These are phyloP conservation scores for Prionailurus bengalensis DNA, from an alignment of 2,113 vertebrate species.

Conservation along the genomic window DNA sequence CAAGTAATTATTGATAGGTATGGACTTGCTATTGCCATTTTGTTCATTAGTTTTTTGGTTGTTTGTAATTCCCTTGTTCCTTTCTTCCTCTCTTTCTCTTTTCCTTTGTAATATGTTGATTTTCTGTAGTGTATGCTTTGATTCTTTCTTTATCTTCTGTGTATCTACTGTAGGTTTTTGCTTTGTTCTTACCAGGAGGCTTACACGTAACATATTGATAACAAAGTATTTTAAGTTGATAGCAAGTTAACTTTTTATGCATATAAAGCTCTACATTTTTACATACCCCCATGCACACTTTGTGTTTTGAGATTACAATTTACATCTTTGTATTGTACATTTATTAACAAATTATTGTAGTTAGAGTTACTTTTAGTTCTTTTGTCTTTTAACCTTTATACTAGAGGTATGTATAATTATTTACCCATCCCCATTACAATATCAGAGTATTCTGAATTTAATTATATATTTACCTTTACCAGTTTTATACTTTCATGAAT, in stretches of 20 bases:
- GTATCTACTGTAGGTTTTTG: not conserved
- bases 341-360: not conserved
- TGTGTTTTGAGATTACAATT: not conserved
- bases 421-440: not conserved
- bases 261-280: not conserved
- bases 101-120: not conserved
- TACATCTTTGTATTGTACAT: not conserved
- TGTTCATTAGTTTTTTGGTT: not conserved
- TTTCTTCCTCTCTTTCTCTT: not conserved
- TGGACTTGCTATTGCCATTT: not conserved
- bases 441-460: not conserved
- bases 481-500: not conserved
- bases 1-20: not conserved
- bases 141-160: not conserved
- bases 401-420: not conserved
- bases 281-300: not conserved
- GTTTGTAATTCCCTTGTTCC: not conserved
- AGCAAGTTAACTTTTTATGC: not conserved
- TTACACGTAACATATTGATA: not conserved
- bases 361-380: not conserved
- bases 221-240: not conserved
- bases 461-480: not conserved
- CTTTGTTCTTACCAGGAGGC: not conserved
- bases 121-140: not conserved
- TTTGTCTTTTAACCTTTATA: not conserved